Conservation (phyloP, 1,140 invertebrate species). For the Drosophila eugracilis region DNA sequence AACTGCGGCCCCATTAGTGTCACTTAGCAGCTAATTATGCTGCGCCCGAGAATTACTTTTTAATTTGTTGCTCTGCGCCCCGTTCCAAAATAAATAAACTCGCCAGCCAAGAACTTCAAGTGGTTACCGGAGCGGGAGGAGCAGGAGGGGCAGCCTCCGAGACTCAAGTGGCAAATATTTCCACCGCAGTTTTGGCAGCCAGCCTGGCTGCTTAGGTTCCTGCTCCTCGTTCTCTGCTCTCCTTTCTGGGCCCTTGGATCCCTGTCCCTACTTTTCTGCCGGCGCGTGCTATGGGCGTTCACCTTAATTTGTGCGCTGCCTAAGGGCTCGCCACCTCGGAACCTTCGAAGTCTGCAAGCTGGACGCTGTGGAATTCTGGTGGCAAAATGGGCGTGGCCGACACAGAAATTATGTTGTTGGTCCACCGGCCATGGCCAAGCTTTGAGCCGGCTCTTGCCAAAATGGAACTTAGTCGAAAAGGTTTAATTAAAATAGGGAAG, state of each 20-base stretch:
- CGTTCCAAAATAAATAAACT: constrained; percentile 73
- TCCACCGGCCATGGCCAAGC: not conserved
- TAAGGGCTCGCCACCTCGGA: constrained; percentile 31
- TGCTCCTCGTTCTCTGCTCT: constrained; percentile 2
- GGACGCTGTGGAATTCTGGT: constrained; percentile 31
- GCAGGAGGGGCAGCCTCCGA: constrained; percentile 15
- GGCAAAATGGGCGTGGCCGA: constrained; percentile 69
- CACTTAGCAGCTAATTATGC: constrained; percentile 81
- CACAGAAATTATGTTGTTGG: constrained; percentile 65
- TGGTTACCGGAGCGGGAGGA: not conserved
- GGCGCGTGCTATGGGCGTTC: constrained; percentile 76
- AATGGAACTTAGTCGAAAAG: not conserved
- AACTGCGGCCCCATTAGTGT: constrained; percentile 67
- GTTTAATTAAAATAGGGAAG: not conserved
- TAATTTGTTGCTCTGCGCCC: constrained; percentile 72
- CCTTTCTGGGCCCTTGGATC: not conserved
- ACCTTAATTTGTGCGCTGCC: constrained; percentile 67
- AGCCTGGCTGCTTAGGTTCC: constrained; percentile 61
- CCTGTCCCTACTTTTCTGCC: constrained; percentile 26
- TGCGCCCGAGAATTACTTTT: constrained; percentile 77
- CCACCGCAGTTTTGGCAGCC: constrained; percentile 65
- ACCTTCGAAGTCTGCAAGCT: constrained; percentile 10
- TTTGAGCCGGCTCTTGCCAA: not conserved
- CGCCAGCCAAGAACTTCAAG: constrained; percentile 35
- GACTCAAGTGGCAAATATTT: constrained; percentile 68